Conservation (phyloP, 2,888 invertebrate genomes). For the Frankliniella intonsa region DNA sequence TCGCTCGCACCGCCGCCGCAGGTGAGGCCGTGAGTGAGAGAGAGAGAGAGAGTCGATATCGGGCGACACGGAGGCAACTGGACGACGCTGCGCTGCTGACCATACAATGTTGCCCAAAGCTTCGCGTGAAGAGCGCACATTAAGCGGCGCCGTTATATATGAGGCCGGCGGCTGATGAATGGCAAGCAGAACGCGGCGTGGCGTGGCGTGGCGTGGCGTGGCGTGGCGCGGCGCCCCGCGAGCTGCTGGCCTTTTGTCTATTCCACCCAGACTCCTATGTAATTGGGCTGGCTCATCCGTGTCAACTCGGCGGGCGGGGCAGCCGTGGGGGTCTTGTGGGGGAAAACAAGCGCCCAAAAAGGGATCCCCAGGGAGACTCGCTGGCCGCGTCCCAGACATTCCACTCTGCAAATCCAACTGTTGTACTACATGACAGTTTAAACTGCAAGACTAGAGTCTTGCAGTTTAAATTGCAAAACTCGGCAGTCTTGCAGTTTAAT, state of each 20-base stretch:
- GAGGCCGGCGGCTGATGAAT: not conserved
- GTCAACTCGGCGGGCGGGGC: not conserved
- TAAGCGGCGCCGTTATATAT: not conserved
- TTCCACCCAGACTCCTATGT: not conserved
- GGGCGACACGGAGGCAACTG: not conserved
- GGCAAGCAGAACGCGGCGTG: not conserved
- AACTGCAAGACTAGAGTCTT: no score
- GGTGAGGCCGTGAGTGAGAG: not conserved
- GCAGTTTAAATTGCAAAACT: no score
- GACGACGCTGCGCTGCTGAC: not conserved
- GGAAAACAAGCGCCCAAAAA: no score
- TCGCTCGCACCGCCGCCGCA: not conserved
- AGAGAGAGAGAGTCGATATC: not conserved
- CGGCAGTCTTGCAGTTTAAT: no score
- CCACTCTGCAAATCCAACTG: no score
- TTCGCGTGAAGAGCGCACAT: slow-evolving; percentile 1
- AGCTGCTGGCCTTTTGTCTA: not conserved
- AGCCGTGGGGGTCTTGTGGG: not conserved
- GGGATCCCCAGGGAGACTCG: no score
- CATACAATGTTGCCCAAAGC: slow-evolving; percentile 5
- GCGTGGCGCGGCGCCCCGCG: not conserved
- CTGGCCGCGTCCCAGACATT: no score
- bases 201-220: not conserved
- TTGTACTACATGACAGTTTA: no score
- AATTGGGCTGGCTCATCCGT: no score